A percentile compares a stretch with the other conserved stretches of the same genome.
Evolutionary conservation across 2,113 vertebrate genomes (phyloP).

Genomic region (Dermatemys mawii): DNA sequence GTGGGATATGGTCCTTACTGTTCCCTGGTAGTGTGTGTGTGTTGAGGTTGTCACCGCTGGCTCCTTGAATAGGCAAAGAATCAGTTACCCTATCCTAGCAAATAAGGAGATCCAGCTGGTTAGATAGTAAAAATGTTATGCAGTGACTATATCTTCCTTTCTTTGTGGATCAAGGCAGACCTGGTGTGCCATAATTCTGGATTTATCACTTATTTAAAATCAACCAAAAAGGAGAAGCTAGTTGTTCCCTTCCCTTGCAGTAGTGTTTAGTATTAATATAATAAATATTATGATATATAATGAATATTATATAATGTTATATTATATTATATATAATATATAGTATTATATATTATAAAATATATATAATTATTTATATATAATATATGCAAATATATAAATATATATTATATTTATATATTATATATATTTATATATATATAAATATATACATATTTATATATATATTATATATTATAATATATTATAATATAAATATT

Average conservation of each 20-base stretch:
- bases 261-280: neutral
- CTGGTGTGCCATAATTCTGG: neutral
- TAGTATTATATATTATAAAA: too few relatives aligned
- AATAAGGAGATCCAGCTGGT: neutral
- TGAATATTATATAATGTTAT: too few relatives aligned
- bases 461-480: too few relatives aligned
- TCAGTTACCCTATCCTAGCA: neutral
- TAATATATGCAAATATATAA: too few relatives aligned
- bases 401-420: too few relatives aligned
- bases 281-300: too few relatives aligned
- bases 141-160: neutral
- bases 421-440: too few relatives aligned
- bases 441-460: too few relatives aligned
- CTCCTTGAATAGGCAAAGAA: neutral
- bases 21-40: slow-evolving; percentile 34
- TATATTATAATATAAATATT: too few relatives aligned
- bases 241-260: neutral
- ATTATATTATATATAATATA: too few relatives aligned
- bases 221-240: neutral
- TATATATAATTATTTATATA: too few relatives aligned
- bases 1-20: slow-evolving; percentile 31
- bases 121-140: neutral
- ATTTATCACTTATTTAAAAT: neutral
- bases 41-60: slow-evolving; percentile 27
- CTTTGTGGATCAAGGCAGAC: neutral